phyloP scores from a whole-genome alignment of 2,888 invertebrate species.

The Pollenia labialis region DNA sequence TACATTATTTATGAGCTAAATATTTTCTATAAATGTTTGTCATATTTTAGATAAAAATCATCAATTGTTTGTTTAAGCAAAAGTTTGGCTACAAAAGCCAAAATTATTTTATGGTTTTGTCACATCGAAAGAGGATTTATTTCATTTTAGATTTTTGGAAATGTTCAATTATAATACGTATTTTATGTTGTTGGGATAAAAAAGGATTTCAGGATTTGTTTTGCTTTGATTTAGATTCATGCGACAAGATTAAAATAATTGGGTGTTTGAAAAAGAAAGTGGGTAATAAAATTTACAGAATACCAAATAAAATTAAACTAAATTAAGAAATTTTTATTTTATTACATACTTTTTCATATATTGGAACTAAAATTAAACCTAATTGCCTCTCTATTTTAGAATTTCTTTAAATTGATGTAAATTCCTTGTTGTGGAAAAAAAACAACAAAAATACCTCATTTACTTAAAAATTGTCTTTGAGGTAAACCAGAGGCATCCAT shows the following conservation, averaged over 20 bases:
- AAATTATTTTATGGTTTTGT: constrained; percentile 72
- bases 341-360: background rate
- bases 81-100: constrained; percentile 62
- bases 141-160: constrained; percentile 26
- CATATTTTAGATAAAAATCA: constrained; percentile 43
- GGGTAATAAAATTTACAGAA: background rate
- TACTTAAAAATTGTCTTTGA: constrained; percentile 62
- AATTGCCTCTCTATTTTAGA: constrained; percentile 28
- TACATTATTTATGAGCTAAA: constrained; percentile 53
- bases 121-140: constrained; percentile 67
- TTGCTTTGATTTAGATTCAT: constrained; percentile 42
- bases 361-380: background rate
- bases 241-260: constrained; percentile 62
- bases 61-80: constrained; percentile 20
- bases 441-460: constrained; percentile 41
- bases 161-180: constrained; percentile 53
- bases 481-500: constrained; percentile 50
- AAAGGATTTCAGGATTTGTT: constrained; percentile 45
- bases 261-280: constrained; percentile 32
- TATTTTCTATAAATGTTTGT: constrained; percentile 41
- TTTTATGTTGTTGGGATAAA: constrained; percentile 58
- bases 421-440: constrained; percentile 26
- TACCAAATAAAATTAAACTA: background rate
- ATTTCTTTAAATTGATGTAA: constrained; percentile 23
- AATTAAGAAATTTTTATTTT: background rate